These are phyloP conservation scores for Turdus rufiventris DNA, from an alignment of 2,113 vertebrate genomes.

Conservation along the genomic window DNA sequence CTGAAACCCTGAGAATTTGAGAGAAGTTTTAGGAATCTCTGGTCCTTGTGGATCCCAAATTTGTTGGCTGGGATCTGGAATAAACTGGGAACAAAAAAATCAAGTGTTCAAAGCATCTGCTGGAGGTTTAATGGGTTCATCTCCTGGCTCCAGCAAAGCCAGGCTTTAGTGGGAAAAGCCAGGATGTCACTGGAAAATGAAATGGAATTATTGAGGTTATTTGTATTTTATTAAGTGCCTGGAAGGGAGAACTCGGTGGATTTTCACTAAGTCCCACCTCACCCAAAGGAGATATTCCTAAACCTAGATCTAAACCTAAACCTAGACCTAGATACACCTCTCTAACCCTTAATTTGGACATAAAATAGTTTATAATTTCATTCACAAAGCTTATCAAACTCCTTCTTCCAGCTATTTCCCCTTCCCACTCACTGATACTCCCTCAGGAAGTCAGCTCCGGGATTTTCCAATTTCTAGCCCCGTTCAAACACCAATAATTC, in stretches of 20 bases:
- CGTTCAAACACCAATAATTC: not conserved
- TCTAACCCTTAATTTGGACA: not conserved
- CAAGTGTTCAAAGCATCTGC: not conserved
- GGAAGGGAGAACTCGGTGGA: not conserved
- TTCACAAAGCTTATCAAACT: not conserved
- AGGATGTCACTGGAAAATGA: not conserved
- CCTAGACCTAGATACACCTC: not conserved
- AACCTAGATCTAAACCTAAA: not conserved
- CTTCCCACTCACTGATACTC: not conserved
- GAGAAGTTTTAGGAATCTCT: not conserved
- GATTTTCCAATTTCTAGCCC: not conserved
- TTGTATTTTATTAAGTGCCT: not conserved
- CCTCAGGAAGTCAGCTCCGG: not conserved
- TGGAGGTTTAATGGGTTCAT: not conserved
- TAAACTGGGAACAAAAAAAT: constrained; percentile 15
- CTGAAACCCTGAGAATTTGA: not conserved
- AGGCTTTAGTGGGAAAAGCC: not conserved
- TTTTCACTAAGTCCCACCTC: not conserved
- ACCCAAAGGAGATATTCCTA: not conserved
- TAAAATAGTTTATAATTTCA: not conserved
- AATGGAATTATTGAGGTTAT: not conserved
- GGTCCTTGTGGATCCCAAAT: not conserved
- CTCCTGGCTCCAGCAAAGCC: not conserved
- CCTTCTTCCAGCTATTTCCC: not conserved
- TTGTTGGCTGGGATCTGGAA: not conserved